Base-by-base conservation (phyloP, 1,140 invertebrate species). In the Orchestia grillus region DNA sequence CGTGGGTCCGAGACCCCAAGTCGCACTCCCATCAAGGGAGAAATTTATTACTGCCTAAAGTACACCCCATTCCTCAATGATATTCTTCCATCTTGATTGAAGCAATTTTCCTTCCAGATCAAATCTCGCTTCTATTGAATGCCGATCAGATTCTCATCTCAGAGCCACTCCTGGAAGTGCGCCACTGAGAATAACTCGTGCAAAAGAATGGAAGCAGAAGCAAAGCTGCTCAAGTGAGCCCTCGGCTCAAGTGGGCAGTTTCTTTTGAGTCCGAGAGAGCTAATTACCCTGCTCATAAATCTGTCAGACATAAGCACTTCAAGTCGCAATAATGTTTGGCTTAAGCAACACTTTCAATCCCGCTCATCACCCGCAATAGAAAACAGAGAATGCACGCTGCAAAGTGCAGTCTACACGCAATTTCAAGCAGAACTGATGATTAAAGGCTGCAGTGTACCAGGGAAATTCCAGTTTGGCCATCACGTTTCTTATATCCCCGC, bases 261-360 rank as follows among this genome's bases (percentile, higher is more conserved):
- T 77, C 62, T 77, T 77, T 77, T 77, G 42, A 42, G 41, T 41
- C 4, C 36, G n/a, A 41, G 88, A 41, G 88, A 90, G n/a, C 88
- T 90, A 90, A 90, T 90, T 44, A 44, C 41, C 43, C 41, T 28
- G 28, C 15, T 28, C 43, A 40, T 94, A 94, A 94, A 94, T 42
- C 92, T 94, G 92, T 45, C 92, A 44, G 44, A 94, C 92, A 6
- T 45, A 45, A 45, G 92, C 44, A 45, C 92, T 94, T 47, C 4
- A 47, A 94, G 92, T n/a, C 43, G 40, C 44, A 94, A 47, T 94
- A 94, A 44, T 44, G 92, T n/a, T 44, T 19, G 41, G 43, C 92
- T 94, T 91, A 45, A 94, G 40, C 44, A 94, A n/a, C 92, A n/a
- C 43, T 94, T 45, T 94, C 92, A 94, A 94, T 94, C 88, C 43